Evolutionary conservation across 1,140 invertebrate genomes (phyloP).

Genomic region (Drosophila carrolli): DNA sequence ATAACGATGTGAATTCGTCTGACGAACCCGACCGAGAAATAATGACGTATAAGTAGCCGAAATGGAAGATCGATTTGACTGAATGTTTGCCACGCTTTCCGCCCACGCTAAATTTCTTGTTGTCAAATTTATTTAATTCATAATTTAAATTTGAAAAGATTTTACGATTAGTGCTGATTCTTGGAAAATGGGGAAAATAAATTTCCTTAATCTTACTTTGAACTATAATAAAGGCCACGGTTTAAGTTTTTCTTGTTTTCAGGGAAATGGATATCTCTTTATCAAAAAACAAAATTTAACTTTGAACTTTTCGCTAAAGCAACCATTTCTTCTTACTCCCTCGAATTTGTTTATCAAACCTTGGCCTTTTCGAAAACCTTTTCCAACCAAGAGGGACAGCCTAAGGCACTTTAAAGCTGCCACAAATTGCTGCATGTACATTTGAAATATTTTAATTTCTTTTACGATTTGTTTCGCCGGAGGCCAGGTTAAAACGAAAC

Average conservation of each 20-base stretch:
- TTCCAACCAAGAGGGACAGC: neutral
- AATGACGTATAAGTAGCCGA: slow-evolving; percentile 33
- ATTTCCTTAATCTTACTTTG: no score
- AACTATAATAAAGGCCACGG: no score
- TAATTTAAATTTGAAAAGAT: slow-evolving; percentile 8
- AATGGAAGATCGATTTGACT: slow-evolving; percentile 32
- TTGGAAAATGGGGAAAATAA: no score
- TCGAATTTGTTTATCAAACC: neutral
- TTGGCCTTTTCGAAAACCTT: slow-evolving; percentile 21
- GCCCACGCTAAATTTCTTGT: slow-evolving; percentile 11
- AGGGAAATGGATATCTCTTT: no score
- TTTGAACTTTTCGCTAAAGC: neutral
- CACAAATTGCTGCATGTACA: slow-evolving; percentile 37
- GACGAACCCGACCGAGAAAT: slow-evolving; percentile 4
- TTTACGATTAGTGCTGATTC: neutral
- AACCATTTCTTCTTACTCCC: no score
- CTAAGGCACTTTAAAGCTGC: neutral
- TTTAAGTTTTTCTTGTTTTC: no score
- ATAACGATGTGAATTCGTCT: slow-evolving; percentile 28
- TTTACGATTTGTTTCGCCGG: slow-evolving; percentile 44
- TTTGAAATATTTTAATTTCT: slow-evolving; percentile 65
- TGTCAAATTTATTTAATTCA: slow-evolving; percentile 8
- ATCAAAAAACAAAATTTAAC: no score
- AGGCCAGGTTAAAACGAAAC: slow-evolving; percentile 56
- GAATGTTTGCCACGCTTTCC: slow-evolving; percentile 27